Percentiles rank a stretch among this genome's conserved stretches.
Evolutionary conservation across 2,888 invertebrate species (phyloP).

Genomic region (Philhelius pedissequus): DNA sequence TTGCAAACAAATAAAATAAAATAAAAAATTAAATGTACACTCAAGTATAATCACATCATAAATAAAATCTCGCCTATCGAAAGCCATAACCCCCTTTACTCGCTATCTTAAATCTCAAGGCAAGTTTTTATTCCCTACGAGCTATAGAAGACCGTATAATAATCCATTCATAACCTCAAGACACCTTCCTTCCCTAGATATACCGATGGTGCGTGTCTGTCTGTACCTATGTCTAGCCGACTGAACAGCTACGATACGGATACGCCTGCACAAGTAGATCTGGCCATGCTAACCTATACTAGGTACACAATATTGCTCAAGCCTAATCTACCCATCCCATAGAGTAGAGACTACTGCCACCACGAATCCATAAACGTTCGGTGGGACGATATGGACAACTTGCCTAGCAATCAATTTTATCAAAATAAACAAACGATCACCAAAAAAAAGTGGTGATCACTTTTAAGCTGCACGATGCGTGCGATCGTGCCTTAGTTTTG

Average conservation of each 20-base stretch:
- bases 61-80: constrained; percentile 47
- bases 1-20: neutral
- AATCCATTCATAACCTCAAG: constrained; percentile 50
- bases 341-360: neutral
- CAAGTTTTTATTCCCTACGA: constrained; percentile 11
- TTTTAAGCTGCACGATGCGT: constrained; percentile 24
- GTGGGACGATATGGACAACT: constrained; percentile 2
- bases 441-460: constrained; percentile 13
- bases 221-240: constrained; percentile 21
- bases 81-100: constrained; percentile 8
- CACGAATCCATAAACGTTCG: constrained; percentile 35
- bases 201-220: constrained; percentile 13
- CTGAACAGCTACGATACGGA: neutral
- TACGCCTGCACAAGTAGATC: constrained; percentile 27
- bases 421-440: constrained; percentile 41
- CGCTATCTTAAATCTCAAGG: constrained; percentile 1
- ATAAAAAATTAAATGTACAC: constrained; percentile 26
- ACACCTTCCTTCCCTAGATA: constrained; percentile 4
- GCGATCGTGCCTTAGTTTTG: constrained; percentile 48
- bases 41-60: constrained; percentile 47
- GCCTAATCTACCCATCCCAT: neutral
- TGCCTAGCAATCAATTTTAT: constrained; percentile 28
- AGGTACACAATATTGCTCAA: neutral
- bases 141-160: constrained; percentile 37
- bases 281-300: neutral